Evolutionary conservation across 64 coral and sea anemone genomes (phyloP), one percentile per base, ranked within the genome.

Genomic region (Anthopleura sola): DNA sequence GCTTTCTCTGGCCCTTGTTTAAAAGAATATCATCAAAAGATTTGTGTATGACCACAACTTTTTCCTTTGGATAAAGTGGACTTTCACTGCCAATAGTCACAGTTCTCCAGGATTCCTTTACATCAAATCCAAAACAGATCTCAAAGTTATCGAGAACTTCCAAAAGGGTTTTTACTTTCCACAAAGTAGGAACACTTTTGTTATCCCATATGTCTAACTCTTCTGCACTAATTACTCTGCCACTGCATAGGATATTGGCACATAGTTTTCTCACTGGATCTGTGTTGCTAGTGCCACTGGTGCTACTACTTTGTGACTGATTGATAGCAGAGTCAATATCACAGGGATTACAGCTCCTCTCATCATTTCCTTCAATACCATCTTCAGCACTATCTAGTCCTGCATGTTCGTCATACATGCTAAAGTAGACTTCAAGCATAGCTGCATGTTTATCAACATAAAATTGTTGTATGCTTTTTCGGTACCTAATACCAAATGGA

Each of bases 391-490:
- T 10, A 47, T 21, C 24, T 8, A 47, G 23, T 32, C 3, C 76
- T 24, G 15, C 5, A 24, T 44, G 19, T 16, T 44, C 76, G 23
- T 79, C 19, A 79, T 19, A 24, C 16, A 24, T 47, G 24, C 36
- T 79, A 21, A 79, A 79, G 76, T 21, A 44, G 36, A 79, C 36
- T 47, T 79, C 76, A 47, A 79, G 19, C 47, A 38, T 47, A 18
- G 14, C 44, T 79, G 76, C 17, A 21, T 79, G 36, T n/a, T 40
- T 79, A 79, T 79, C 39, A 38, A 79, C 36, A 79, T 79, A 79
- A 79, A 79, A 3, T 10, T 79, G 36, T 21, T 23, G 6, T 2
- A 79, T 21, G 18, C 0, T 12, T 21, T 79, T 79, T 44, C 76
- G 37, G 38, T 79, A 79, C 7, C 44, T 20, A 21, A 79, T 44